phyloP scores from a whole-genome alignment of 2,888 invertebrate species.

The Hecatera dysodea region DNA sequence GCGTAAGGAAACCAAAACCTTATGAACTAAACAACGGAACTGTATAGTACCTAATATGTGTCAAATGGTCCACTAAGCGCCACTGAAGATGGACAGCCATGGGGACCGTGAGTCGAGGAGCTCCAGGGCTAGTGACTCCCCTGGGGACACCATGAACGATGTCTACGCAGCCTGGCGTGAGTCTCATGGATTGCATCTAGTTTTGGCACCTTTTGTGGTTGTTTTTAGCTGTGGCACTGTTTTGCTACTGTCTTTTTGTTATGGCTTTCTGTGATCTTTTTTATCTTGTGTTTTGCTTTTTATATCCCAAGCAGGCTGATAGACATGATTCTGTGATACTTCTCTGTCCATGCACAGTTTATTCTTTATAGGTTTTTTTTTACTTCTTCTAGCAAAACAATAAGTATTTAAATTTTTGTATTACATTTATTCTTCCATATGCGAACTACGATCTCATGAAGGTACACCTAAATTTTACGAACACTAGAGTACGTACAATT shows the following conservation, averaged over 20 bases:
- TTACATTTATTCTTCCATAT: background rate
- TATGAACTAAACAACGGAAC: constrained; percentile 42
- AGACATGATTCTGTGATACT: background rate
- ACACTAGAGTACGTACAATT: background rate
- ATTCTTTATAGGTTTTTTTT: too few relatives aligned
- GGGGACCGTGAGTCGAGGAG: constrained; percentile 81
- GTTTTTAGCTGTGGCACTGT: constrained; percentile 19
- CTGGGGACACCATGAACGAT: constrained; percentile 92
- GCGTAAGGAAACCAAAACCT: constrained; percentile 6
- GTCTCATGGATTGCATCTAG: constrained; percentile 70
- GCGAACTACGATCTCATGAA: too few relatives aligned
- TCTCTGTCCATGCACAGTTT: background rate
- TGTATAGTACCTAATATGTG: constrained; percentile 53
- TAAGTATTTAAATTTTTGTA: too few relatives aligned
- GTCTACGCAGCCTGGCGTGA: constrained; percentile 93
- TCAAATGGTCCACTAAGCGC: constrained; percentile 59
- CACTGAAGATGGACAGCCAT: constrained; percentile 77
- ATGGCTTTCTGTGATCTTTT: background rate
- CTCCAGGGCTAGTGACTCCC: constrained; percentile 86
- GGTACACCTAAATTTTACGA: background rate
- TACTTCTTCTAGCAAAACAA: too few relatives aligned
- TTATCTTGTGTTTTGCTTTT: background rate
- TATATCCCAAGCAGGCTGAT: background rate
- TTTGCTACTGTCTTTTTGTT: constrained; percentile 2
- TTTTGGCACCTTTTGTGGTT: constrained; percentile 31